Conservation (phyloP, 1,140 invertebrate genomes). For the Schlechtendalia chinensis region DNA sequence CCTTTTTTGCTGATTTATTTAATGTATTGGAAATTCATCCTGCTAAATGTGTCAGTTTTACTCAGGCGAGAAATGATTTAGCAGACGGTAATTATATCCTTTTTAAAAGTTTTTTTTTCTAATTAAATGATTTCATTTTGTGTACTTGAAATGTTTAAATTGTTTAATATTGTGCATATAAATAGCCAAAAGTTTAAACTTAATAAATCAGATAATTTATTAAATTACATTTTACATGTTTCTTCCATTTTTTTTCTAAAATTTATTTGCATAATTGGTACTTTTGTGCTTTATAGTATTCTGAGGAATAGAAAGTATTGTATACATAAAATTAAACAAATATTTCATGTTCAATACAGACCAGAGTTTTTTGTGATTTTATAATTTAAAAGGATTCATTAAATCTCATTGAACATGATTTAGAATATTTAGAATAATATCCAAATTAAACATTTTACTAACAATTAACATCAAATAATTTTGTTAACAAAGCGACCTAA, state of each 20-base stretch:
- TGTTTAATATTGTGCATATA: conserved; percentile 4
- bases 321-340: not conserved
- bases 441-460: too few relatives aligned
- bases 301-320: not conserved
- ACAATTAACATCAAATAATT: too few relatives aligned
- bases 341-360: too few relatives aligned
- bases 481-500: too few relatives aligned
- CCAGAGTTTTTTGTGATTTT: too few relatives aligned
- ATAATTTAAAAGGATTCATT: too few relatives aligned
- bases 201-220: not conserved
- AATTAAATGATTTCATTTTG: not conserved
- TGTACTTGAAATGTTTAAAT: conserved; percentile 2
- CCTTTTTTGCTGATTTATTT: conserved; percentile 93
- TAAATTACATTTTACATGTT: not conserved
- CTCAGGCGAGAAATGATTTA: conserved; percentile 43
- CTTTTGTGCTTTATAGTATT: not conserved
- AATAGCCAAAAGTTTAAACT: not conserved
- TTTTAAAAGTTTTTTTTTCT: not conserved
- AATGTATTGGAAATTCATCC: conserved; percentile 92
- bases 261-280: not conserved
- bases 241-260: conserved; percentile 14
- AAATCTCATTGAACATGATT: too few relatives aligned
- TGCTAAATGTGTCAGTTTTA: conserved; percentile 78
- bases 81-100: conserved; percentile 11
- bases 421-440: too few relatives aligned